Percentiles rank a stretch among this genome's conserved stretches.
Evolutionary conservation across 2,113 vertebrate species (phyloP).

Genomic region (Grallaria varia): DNA sequence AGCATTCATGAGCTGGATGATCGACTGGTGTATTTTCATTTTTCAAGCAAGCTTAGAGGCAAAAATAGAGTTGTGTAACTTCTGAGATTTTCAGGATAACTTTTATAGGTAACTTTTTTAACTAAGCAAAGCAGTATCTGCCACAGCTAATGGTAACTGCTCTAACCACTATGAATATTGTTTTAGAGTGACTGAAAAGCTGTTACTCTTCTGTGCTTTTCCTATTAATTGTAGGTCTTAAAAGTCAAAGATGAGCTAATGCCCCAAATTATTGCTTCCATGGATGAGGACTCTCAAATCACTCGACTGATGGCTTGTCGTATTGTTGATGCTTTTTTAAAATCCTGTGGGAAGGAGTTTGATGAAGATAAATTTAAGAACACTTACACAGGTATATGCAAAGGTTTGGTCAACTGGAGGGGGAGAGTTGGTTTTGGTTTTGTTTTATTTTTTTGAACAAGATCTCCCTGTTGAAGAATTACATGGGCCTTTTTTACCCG

Average conservation of each 20-base stretch:
- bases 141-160: not conserved
- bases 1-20: not conserved
- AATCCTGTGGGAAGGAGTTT: slow-evolving; percentile 57
- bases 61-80: not conserved
- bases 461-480: not conserved
- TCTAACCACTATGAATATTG: not conserved
- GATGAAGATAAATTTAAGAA: slow-evolving; percentile 80
- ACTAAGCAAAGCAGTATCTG: not conserved
- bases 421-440: not conserved
- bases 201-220: not conserved
- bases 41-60: not conserved
- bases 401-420: not conserved
- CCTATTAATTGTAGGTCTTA: slow-evolving; percentile 70
- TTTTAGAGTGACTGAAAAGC: not conserved
- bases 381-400: slow-evolving; percentile 83
- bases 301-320: slow-evolving; percentile 83
- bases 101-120: not conserved
- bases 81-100: not conserved
- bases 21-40: not conserved
- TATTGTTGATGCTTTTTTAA: slow-evolving; percentile 74
- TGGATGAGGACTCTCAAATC: slow-evolving; percentile 89
- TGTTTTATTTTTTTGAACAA: not conserved
- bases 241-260: slow-evolving; percentile 72
- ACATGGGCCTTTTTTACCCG: not conserved
- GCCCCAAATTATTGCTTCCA: slow-evolving; percentile 75